Evolutionary conservation across 2,888 invertebrate genomes (phyloP).

Genomic region (Drosophila planitibia): DNA sequence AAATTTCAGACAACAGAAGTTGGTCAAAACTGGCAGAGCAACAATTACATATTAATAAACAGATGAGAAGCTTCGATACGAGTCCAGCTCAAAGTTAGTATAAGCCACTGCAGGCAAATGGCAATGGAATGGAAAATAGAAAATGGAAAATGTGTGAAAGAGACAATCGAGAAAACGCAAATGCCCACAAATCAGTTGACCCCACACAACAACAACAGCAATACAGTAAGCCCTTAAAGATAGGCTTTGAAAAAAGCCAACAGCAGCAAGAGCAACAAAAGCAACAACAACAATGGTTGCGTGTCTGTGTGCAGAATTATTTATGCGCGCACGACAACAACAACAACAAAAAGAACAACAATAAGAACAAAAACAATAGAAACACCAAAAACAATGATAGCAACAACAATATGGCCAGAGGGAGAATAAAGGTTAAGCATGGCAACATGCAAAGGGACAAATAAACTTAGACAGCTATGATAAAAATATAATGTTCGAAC

Average conservation of each 20-base stretch:
- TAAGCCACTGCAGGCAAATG: neutral
- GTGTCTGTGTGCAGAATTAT: conserved; percentile 61
- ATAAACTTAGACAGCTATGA: conserved; percentile 34
- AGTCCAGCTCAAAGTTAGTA: neutral
- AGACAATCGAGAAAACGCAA: conserved; percentile 21
- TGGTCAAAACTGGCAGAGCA: neutral
- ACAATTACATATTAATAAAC: conserved; percentile 7
- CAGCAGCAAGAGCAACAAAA: conserved; percentile 24
- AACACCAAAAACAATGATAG: conserved; percentile 38
- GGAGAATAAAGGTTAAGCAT: conserved; percentile 69
- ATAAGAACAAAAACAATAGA: conserved; percentile 35
- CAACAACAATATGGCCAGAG: conserved; percentile 66
- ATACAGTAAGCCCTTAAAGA: conserved; percentile 24
- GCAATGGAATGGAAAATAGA: neutral
- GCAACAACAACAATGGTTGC: conserved; percentile 32
- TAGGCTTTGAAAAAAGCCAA: conserved; percentile 41
- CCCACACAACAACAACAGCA: conserved; percentile 29
- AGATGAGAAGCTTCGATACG: conserved; percentile 1
- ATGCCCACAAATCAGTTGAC: conserved; percentile 48
- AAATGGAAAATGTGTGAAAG: conserved; percentile 8
- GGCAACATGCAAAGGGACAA: conserved; percentile 56
- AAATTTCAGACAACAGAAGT: conserved; percentile 9
- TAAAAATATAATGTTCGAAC: neutral
- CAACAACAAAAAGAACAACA: conserved; percentile 36
- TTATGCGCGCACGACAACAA: conserved; percentile 61